Evolutionary conservation across 1,140 invertebrate genomes (phyloP), one percentile per base, ranked within the genome.

Genomic region (Drosophila rhopaloa): DNA sequence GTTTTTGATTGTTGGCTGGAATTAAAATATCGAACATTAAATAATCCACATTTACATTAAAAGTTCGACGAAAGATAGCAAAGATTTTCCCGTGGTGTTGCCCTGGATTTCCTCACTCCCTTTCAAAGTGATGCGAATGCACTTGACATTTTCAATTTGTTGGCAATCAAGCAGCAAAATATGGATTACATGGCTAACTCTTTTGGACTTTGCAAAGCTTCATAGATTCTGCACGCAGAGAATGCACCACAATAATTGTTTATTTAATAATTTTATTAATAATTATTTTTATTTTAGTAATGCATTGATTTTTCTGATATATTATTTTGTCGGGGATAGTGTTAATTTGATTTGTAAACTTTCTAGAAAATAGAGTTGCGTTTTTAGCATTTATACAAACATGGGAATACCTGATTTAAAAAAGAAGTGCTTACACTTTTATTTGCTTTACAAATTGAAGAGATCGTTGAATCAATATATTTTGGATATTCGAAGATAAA

Each of bases 131-230:
- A 41, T 43, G 41, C 53, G n/a, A 65, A 41, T 51, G 83, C 83
- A 73, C 72, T 76, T 88, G 83, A 88, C 83, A 88, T 79, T 88
- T 88, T 83, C 83, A 88, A 88, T 88, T 88, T 88, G 83, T 83
- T 66, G 67, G 79, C 83, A 68, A 81, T 79, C 67, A 88, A 73
- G 82, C 66, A 60, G 54, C 79, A 85, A 76, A 70, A 86, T 83
- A 85, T 77, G 78, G 71, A 79, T 86, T 82, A 81, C 80, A 88
- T 77, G 77, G 75, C 76, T 74, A 79, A 74, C 58, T 76, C 57
- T 53, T 44, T 53, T 47, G 58, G 48, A 71, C 50, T 68, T 27
- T 60, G 19, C n/a, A 35, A 44, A 63, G 19, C 43, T 44, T 44
- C 40, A 37, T 41, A 35, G 44, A 40, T 67, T 14, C 10, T 14